A percentile compares a stretch with the other conserved stretches of the same genome.
Evolutionary conservation across 1,140 invertebrate species (phyloP).

Genomic region (Neomicropteryx cornuta): DNA sequence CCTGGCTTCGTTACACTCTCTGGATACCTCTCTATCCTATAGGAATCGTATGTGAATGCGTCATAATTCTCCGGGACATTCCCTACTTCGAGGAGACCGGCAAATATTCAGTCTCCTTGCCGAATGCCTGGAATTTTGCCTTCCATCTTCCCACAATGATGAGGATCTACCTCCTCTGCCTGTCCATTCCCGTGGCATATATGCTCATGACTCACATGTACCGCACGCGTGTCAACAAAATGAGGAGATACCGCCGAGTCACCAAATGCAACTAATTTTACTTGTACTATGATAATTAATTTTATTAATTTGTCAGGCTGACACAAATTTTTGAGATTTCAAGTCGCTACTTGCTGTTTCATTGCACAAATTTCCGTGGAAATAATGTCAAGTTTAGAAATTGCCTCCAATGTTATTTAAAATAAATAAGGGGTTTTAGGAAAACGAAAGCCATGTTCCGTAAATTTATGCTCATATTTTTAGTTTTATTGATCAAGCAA

Average conservation of each 20-base stretch:
- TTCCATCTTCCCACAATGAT: conserved; percentile 78
- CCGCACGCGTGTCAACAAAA: conserved; percentile 48
- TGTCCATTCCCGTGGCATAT: conserved; percentile 64
- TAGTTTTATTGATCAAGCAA: too few species aligned
- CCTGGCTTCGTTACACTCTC: conserved; percentile 84
- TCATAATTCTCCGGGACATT: conserved; percentile 68
- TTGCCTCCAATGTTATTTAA: too few species aligned
- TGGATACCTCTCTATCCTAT: conserved; percentile 91
- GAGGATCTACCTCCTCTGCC: conserved; percentile 63
- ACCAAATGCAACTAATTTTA: too few species aligned
- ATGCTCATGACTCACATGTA: conserved; percentile 73
- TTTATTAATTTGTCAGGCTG: too few species aligned
- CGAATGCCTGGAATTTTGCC: conserved; percentile 76
- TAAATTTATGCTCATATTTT: too few species aligned
- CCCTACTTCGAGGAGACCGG: conserved; percentile 82
- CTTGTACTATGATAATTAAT: too few species aligned
- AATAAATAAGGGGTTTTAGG: too few species aligned
- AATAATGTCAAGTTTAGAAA: too few species aligned
- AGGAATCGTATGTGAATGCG: conserved; percentile 79
- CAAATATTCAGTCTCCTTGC: conserved; percentile 63
- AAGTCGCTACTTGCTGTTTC: too few species aligned
- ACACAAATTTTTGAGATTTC: too few species aligned
- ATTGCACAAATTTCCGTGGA: too few species aligned
- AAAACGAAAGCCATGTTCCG: too few species aligned
- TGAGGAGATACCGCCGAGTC: conserved; percentile 31